Evolutionary conservation across 2,113 vertebrate genomes (phyloP).

Genomic region (Daboia siamensis): DNA sequence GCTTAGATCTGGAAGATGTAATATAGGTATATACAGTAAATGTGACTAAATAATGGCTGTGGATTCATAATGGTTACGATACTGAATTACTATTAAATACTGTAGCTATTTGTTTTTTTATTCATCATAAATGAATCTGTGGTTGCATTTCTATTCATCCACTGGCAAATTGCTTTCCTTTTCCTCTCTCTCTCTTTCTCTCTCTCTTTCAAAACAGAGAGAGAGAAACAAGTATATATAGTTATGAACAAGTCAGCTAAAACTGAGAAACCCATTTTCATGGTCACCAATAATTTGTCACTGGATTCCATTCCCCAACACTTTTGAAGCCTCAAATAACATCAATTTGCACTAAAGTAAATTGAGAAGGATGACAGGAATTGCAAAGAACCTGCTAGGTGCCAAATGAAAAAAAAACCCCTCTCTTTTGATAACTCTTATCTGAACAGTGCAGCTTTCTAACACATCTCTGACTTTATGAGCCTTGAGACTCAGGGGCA

Average conservation of each 20-base stretch:
- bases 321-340: slow-evolving; percentile 33
- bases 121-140: neutral
- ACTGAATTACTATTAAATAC: slow-evolving; percentile 12
- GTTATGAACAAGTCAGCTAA: slow-evolving; percentile 4
- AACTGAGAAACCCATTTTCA: slow-evolving; percentile 24
- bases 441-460: slow-evolving; percentile 49
- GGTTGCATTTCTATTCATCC: neutral
- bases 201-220: neutral
- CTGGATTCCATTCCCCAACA: neutral
- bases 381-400: slow-evolving; percentile 17
- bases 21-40: neutral
- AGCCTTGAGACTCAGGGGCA: slow-evolving; percentile 21
- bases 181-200: neutral
- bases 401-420: slow-evolving; percentile 7
- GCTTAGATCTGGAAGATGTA: neutral
- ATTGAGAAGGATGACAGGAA: slow-evolving; percentile 30
- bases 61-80: neutral
- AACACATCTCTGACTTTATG: slow-evolving; percentile 38
- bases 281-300: neutral
- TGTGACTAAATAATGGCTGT: neutral
- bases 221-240: neutral
- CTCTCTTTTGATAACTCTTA: slow-evolving; percentile 42
- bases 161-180: neutral
- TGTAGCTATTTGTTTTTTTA: neutral
- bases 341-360: slow-evolving; percentile 29